Evolutionary conservation across 1,140 invertebrate species (phyloP).

Genomic region (Zaprionus lachaisei): DNA sequence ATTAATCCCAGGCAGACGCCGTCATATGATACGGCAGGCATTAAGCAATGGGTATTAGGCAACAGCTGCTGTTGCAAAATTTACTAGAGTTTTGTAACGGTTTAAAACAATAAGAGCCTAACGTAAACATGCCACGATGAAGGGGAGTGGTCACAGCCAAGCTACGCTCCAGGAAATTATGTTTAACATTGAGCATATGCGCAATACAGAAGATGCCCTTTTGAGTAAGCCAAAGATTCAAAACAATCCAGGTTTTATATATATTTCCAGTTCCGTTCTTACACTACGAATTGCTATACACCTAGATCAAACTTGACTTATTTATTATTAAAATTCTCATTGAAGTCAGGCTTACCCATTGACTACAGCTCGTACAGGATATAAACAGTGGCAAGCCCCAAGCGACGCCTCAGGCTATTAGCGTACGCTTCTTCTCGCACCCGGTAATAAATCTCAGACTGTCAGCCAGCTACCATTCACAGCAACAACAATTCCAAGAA

Average conservation of each 20-base stretch:
- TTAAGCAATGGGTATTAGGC: constrained; percentile 53
- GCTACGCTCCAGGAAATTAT: neutral
- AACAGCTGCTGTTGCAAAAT: constrained; percentile 60
- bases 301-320: neutral
- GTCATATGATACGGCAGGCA: constrained; percentile 58
- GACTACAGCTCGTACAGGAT: neutral
- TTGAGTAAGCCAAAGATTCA: neutral
- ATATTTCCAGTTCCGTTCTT: neutral
- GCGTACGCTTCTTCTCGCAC: constrained; percentile 48
- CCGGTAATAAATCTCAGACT: constrained; percentile 73
- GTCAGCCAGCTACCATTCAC: constrained; percentile 57
- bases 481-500: constrained; percentile 19
- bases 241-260: neutral
- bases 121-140: neutral
- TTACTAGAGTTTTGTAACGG: constrained; percentile 52
- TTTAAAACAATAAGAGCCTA: constrained; percentile 62
- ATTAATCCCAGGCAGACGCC: constrained; percentile 56
- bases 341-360: neutral
- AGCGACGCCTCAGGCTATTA: constrained; percentile 60
- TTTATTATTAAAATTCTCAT: neutral
- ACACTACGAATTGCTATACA: neutral
- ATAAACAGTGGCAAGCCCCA: constrained; percentile 36
- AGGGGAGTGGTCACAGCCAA: neutral
- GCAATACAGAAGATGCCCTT: neutral
- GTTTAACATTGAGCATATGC: neutral